These are phyloP conservation scores for Phaetusa simplex DNA, from an alignment of 2,113 vertebrate species.

Conservation along the genomic window DNA sequence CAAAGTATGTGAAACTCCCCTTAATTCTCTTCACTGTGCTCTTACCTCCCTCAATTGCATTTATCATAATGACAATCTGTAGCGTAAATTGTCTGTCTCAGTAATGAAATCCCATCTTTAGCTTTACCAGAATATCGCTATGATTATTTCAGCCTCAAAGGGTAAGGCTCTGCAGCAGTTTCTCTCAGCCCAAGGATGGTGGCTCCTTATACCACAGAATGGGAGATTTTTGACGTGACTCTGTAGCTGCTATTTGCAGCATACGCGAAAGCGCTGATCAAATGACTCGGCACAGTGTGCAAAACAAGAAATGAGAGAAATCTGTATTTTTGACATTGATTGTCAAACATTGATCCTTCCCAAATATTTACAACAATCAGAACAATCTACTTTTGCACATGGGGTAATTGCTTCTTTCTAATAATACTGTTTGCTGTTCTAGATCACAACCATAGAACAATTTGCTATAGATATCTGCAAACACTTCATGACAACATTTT, in stretches of 20 bases:
- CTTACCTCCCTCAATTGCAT: neutral
- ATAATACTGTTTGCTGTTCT: neutral
- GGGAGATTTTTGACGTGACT: neutral
- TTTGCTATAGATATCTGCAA: slow-evolving; percentile 85
- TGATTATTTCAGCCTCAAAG: neutral
- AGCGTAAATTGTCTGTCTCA: neutral
- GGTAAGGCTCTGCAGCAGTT: neutral
- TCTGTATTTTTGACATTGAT: neutral
- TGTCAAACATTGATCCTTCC: neutral
- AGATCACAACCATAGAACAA: slow-evolving; percentile 85
- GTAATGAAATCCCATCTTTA: neutral
- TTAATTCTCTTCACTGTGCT: neutral
- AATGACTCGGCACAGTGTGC: neutral
- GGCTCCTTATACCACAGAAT: neutral
- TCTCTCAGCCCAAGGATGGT: neutral
- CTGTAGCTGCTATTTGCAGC: neutral
- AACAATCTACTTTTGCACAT: neutral
- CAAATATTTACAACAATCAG: neutral
- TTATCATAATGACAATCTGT: neutral
- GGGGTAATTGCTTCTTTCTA: slow-evolving; percentile 1
- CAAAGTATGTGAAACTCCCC: neutral
- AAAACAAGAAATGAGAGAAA: neutral
- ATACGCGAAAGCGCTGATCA: neutral
- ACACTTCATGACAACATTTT: slow-evolving; percentile 86
- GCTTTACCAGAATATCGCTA: neutral